Conservation (phyloP, 2,113 vertebrate species). For the Anguilla japonica region DNA sequence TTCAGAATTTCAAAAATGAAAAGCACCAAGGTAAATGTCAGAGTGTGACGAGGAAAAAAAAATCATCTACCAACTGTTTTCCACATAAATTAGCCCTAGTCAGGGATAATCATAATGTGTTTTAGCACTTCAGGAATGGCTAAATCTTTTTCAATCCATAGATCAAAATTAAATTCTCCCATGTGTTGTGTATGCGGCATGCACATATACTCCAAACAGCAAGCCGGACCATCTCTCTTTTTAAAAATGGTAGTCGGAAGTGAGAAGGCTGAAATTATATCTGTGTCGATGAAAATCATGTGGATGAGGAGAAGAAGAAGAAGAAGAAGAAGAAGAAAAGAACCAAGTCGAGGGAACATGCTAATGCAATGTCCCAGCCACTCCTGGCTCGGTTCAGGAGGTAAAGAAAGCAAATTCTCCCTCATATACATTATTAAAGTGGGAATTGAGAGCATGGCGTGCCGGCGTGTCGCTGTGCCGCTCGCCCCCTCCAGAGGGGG, state of each 20-base stretch:
- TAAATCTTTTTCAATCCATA: not conserved
- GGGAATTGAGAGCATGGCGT: not conserved
- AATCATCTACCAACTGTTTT: not conserved
- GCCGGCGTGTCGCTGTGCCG: not conserved
- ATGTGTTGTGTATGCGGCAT: not conserved
- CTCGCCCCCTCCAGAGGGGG: not conserved
- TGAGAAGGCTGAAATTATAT: not conserved
- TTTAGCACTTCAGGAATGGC: not conserved
- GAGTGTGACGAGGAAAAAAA: constrained; percentile 10
- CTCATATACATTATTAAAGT: constrained; percentile 12
- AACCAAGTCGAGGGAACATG: constrained; percentile 10
- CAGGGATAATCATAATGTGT: not conserved
- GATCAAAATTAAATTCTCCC: not conserved
- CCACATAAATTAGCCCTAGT: not conserved
- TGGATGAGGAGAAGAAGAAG: not conserved
- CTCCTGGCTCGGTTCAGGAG: constrained; percentile 13
- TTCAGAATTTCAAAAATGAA: not conserved
- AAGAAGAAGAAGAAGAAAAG: too few relatives aligned
- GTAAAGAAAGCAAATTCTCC: constrained; percentile 18
- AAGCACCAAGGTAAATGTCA: constrained; percentile 17
- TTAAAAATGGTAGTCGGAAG: not conserved
- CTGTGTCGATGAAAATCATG: not conserved
- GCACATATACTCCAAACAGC: not conserved
- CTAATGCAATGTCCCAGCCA: constrained; percentile 4
- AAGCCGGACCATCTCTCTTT: not conserved